Base-by-base conservation (phyloP, 2,888 invertebrate species). In the Sinhomidia bicolor region DNA sequence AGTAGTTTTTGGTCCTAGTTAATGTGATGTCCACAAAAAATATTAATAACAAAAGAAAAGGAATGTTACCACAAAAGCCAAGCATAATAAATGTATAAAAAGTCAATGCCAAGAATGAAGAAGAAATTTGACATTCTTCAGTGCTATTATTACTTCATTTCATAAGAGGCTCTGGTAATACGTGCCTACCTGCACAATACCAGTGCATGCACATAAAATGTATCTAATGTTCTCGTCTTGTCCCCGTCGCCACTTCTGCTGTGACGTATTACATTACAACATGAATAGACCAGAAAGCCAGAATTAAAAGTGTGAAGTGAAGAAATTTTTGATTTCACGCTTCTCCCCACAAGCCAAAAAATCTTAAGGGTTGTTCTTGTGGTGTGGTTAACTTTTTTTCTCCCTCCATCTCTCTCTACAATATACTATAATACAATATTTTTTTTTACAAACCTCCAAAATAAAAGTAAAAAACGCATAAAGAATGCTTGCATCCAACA, bases 311-410 rank as follows among this genome's bases (percentile, higher is more conserved):
- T 84, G 84, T 84, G 90, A 90, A 89, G 91, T 90, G 91, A 91
- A 91, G 90, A 90, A 90, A 91, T 91, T 91, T 90, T 80, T 84
- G 87, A 91, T 91, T 91, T 91, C 91, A 91, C 88, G 91, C 91
- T 91, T 91, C 91, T 91, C 88, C 79, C 85, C 80, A 80, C 80
- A 85, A 85, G 68, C 79, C 79, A 85, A 68, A 79, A 60, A 76
- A 51, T 76, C 51, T 26, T n/a, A 54, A 76, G 76, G 76, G 76
- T 76, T 76, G 76, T 74, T 23, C 36, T 10, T 68, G 36, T 68
- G 51, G 76, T 79, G 78, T 79, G 79, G 57, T 79, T 79, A 79
- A n/a, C 47, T 79, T 71, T 74, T 78, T 54, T 57, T 32, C 60
- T 36, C 36, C 79, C 41, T 79, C 32, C 41, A 57, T 79, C 57